These are phyloP conservation scores for Ochotona princeps DNA, from an alignment of 2,113 vertebrate species.

Conservation along the genomic window DNA sequence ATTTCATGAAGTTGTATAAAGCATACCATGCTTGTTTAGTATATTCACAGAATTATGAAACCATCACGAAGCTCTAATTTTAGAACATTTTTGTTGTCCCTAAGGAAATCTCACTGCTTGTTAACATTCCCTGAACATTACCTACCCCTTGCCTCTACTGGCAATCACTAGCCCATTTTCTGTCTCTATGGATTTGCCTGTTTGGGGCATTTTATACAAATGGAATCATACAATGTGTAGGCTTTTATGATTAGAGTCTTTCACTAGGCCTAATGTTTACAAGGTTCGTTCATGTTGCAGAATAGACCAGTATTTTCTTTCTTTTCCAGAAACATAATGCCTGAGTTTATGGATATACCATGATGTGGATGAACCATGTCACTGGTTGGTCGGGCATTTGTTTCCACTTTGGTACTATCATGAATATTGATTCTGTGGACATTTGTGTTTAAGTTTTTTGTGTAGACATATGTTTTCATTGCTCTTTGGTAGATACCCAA, in stretches of 20 bases:
- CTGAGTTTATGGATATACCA: background rate
- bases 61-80: conserved; percentile 30
- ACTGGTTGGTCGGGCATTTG: background rate
- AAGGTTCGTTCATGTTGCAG: background rate
- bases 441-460: background rate
- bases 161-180: background rate
- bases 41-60: background rate
- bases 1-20: background rate
- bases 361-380: background rate
- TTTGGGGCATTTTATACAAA: background rate
- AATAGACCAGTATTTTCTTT: background rate
- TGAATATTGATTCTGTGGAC: background rate
- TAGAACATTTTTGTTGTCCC: background rate
- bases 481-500: background rate
- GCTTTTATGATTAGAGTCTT: background rate
- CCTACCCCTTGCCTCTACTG: background rate
- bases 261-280: background rate
- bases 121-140: background rate
- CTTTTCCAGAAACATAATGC: background rate
- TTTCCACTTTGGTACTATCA: background rate
- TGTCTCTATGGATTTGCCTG: background rate
- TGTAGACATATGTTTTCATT: background rate
- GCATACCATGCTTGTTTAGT: background rate
- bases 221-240: background rate
- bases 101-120: background rate